Evolutionary conservation across 2,888 invertebrate species (phyloP), one percentile per base, ranked within the genome.

Genomic region (Ennomos quercinarius): DNA sequence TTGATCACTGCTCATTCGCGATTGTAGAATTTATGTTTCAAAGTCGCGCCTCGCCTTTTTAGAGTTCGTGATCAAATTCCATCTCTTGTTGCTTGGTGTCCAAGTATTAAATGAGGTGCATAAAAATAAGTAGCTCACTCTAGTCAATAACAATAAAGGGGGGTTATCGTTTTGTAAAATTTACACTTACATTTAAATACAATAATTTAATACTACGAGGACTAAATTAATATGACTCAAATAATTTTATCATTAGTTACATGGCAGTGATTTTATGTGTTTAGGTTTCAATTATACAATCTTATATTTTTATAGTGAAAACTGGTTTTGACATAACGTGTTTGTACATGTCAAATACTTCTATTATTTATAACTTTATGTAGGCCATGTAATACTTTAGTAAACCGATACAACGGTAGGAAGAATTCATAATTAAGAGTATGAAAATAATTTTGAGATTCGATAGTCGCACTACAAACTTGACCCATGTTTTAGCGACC

Each of bases 131-230:
- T 80, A 75, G 75, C 74, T 81, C 68, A 70, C 70, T 76, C 67
- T 65, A 72, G 67, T 70, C 71, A 56, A 56, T 60, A 61, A 73
- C 69, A 67, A 51, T 61, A 66, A 70, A 71, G 72, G 77, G n/a
- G 77, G 76, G 76, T 75, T 80, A 75, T 55, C 74, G 68, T 74
- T 75, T 70, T 83, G 84, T 80, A 78, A 76, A 83, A 78, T 80
- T 73, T 84, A 86, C 79, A 83, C 80, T 84, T 85, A 84, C 63
- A 72, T 68, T 71, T 76, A 78, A 78, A 78, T 83, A 83, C 74
- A 83, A 80, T 83, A 81, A 76, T 72, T 65, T 64, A 67, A 67
- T 53, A 57, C 63, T 68, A 68, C 58, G 48, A 62, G 66, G 63
- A 64, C 66, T 68, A 69, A 66, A 70, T 62, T 67, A 66, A 69